Evolutionary conservation across 1,140 invertebrate genomes (phyloP).

Genomic region (Reticulitermes speratus): DNA sequence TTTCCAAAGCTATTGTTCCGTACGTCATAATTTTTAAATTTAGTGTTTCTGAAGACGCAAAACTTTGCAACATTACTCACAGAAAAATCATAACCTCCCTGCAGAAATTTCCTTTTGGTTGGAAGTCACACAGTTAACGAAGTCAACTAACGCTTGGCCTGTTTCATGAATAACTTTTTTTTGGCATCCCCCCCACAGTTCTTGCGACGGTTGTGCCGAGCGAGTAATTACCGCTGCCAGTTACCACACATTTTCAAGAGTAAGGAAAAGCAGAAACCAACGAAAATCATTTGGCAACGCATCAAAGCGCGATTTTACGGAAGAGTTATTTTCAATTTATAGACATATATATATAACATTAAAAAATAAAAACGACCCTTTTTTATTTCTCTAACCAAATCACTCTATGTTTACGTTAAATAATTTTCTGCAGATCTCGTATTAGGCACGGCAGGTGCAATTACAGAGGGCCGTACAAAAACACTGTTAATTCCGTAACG

Average conservation of each 20-base stretch:
- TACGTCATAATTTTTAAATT: too few relatives aligned
- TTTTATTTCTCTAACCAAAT: not conserved
- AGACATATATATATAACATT: not conserved
- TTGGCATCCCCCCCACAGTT: not conserved
- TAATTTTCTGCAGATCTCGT: not conserved
- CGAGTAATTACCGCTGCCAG: not conserved
- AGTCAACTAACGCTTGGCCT: not conserved
- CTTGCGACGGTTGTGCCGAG: not conserved
- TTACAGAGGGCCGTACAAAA: too few relatives aligned
- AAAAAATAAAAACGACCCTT: not conserved
- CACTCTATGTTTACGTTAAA: not conserved
- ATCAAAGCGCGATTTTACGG: not conserved
- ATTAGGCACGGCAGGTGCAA: not conserved
- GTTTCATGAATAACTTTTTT: not conserved
- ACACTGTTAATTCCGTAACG: too few relatives aligned
- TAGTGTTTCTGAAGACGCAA: too few relatives aligned
- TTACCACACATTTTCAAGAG: not conserved
- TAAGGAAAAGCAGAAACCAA: not conserved
- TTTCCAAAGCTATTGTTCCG: too few relatives aligned
- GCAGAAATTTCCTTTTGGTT: not conserved
- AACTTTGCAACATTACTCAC: not conserved
- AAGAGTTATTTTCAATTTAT: constrained; percentile 1
- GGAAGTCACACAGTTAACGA: not conserved
- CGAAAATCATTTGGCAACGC: not conserved
- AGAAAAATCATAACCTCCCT: not conserved